Evolutionary conservation across 2,113 vertebrate genomes (phyloP).

Genomic region (Cariama cristata): DNA sequence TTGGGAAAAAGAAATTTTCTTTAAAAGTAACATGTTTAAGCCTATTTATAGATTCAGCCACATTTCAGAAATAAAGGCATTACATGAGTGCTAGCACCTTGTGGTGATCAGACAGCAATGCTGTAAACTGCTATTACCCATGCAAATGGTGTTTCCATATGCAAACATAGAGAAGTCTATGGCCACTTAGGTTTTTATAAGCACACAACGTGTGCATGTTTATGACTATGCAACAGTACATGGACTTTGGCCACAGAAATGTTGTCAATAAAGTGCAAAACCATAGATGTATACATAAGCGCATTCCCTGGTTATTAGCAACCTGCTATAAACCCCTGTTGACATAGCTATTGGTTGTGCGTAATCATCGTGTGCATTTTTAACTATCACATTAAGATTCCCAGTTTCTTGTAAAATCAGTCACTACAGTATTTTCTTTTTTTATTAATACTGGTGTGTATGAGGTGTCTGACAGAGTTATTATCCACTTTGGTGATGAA

Average conservation of each 20-base stretch:
- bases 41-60: background rate
- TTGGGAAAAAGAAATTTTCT: background rate
- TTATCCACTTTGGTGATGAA: conserved; percentile 70
- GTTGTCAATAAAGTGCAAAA: background rate
- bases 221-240: rapidly evolving
- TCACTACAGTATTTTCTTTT: conserved; percentile 40
- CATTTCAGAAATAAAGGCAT: background rate
- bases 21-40: background rate
- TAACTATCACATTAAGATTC: conserved; percentile 5
- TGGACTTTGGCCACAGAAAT: background rate
- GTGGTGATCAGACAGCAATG: background rate
- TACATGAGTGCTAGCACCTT: background rate
- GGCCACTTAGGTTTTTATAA: background rate
- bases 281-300: background rate
- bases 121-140: background rate
- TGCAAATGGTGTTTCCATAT: background rate
- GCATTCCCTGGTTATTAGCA: conserved; percentile 18
- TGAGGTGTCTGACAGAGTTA: conserved; percentile 74
- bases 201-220: background rate
- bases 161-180: background rate
- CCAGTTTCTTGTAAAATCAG: conserved; percentile 46
- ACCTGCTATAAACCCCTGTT: conserved; percentile 13
- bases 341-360: conserved; percentile 21
- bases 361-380: background rate
- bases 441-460: conserved; percentile 57